phyloP scores from a whole-genome alignment of 2,888 invertebrate genomes.

The Melanchra persicariae region DNA sequence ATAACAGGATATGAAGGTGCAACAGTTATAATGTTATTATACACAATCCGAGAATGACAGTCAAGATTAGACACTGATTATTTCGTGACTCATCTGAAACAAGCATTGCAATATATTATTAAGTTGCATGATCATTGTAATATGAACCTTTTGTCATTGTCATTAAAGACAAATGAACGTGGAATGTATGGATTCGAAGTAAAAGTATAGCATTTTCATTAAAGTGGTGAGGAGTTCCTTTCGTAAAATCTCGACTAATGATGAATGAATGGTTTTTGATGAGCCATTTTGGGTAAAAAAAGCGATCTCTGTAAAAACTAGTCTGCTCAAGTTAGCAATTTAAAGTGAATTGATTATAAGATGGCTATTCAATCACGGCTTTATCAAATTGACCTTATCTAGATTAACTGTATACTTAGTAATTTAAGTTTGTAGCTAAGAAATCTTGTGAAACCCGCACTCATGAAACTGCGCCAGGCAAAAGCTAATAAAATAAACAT shows the following conservation, averaged over 20 bases:
- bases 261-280: constrained; percentile 16
- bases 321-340: not conserved
- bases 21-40: constrained; percentile 2
- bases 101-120: not conserved
- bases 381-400: not conserved
- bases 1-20: constrained; percentile 18
- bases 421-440: not conserved
- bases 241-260: constrained; percentile 7
- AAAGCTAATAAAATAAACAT: not conserved
- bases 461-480: not conserved
- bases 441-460: not conserved
- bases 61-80: constrained; percentile 31
- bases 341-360: not conserved
- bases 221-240: constrained; percentile 23
- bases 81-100: constrained; percentile 23
- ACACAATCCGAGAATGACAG: constrained; percentile 9
- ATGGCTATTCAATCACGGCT: constrained; percentile 5
- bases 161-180: not conserved
- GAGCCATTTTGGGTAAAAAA: not conserved
- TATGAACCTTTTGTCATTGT: constrained; percentile 21
- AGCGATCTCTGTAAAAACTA: not conserved
- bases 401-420: not conserved
- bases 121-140: constrained; percentile 14
- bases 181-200: not conserved
- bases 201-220: constrained; percentile 19